Conservation (phyloP, 2,888 invertebrate genomes). For the Disparrhopalites patrizii region DNA sequence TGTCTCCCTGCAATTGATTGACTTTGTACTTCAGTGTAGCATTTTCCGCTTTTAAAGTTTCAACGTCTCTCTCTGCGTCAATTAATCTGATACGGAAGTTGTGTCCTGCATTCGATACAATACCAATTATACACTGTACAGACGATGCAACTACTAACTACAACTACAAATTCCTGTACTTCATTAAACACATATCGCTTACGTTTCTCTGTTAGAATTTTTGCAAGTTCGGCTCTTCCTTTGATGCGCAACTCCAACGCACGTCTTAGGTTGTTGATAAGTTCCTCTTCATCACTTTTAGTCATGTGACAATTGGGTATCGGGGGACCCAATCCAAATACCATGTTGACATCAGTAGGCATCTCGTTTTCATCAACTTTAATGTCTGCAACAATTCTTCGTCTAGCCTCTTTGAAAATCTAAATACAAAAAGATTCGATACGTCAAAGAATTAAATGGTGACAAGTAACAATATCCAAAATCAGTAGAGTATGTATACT, state of each 20-base stretch:
- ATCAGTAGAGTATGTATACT: no score
- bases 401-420: slow-evolving; percentile 54
- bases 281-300: slow-evolving; percentile 62
- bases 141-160: background rate
- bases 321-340: slow-evolving; percentile 64
- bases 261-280: slow-evolving; percentile 57
- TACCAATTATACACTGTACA: background rate
- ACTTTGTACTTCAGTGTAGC: slow-evolving; percentile 27
- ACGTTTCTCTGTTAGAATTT: slow-evolving; percentile 40
- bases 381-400: slow-evolving; percentile 53
- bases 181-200: slow-evolving; percentile 19
- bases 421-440: slow-evolving; percentile 37
- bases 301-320: slow-evolving; percentile 69
- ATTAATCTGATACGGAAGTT: slow-evolving; percentile 34
- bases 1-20: slow-evolving; percentile 30
- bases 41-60: slow-evolving; percentile 35
- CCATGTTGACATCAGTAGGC: slow-evolving; percentile 50
- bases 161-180: background rate
- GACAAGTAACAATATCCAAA: no score
- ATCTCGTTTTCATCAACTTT: slow-evolving; percentile 53
- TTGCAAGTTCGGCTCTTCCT: slow-evolving; percentile 33
- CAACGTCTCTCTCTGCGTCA: slow-evolving; percentile 36
- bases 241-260: slow-evolving; percentile 44
- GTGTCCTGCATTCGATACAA: slow-evolving; percentile 27
- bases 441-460: no score